Conservation (phyloP, 1,140 invertebrate genomes). For the Drosophila ironensis region DNA sequence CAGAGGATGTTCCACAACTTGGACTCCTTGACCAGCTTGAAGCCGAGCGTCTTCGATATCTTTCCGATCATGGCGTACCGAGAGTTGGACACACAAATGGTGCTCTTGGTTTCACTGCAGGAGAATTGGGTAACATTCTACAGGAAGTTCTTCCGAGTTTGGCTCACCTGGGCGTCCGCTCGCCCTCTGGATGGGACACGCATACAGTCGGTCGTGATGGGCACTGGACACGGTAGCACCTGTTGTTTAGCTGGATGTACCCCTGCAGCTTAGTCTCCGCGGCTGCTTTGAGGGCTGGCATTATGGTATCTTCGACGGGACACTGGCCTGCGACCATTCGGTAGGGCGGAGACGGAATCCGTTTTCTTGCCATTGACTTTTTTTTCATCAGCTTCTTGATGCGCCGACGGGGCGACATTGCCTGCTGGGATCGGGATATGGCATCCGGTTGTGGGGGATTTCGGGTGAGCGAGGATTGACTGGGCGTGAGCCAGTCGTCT, state of each 20-base stretch:
- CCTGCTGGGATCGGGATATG: background rate
- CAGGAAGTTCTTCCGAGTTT: too few species aligned
- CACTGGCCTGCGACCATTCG: constrained; percentile 7
- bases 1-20: constrained; percentile 95
- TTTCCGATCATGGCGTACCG: constrained; percentile 88
- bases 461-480: background rate
- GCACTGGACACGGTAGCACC: constrained; percentile 65
- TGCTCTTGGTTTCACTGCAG: constrained; percentile 63
- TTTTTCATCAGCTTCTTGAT: constrained; percentile 18
- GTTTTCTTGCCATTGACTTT: background rate
- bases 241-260: constrained; percentile 63
- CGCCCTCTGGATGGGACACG: background rate
- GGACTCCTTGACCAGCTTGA: constrained; percentile 90
- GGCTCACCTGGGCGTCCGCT: constrained; percentile 25
- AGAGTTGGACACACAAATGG: constrained; percentile 88
- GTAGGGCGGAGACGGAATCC: background rate
- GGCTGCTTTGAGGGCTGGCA: constrained; percentile 1
- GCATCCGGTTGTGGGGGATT: background rate
- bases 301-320: too few species aligned
- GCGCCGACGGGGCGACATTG: constrained; percentile 16
- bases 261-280: constrained; percentile 27
- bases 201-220: background rate
- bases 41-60: constrained; percentile 88
- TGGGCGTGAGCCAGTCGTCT: constrained; percentile 32
- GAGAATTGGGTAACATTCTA: too few species aligned